Percentiles rank a stretch among this genome's conserved stretches.
Conservation (phyloP, 2,797 vertebrate genomes). For the Arctocebus calabarensis region DNA sequence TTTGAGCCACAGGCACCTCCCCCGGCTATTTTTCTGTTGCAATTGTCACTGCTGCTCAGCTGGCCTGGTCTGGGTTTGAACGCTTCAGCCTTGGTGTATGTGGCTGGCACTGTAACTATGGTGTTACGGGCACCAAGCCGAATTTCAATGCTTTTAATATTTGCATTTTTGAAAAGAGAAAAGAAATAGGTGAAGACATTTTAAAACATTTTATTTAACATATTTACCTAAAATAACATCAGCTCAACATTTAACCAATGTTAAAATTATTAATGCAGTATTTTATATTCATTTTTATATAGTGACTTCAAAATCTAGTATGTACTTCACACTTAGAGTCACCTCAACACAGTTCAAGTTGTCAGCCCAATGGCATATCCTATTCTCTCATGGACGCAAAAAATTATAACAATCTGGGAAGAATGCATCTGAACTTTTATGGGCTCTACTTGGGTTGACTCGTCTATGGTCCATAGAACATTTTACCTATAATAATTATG, state of each 20-base stretch:
- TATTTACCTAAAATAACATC: background rate
- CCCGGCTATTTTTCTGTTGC: too few relatives aligned
- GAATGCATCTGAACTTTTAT: background rate
- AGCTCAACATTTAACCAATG: background rate
- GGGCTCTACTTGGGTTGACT: background rate
- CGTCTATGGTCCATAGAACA: background rate
- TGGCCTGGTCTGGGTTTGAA: too few relatives aligned
- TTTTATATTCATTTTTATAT: background rate
- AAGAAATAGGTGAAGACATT: background rate
- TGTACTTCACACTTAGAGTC: background rate
- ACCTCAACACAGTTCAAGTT: background rate
- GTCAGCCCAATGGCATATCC: background rate
- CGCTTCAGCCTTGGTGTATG: too few relatives aligned
- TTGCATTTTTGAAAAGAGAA: background rate
- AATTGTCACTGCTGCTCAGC: too few relatives aligned
- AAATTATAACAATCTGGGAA: background rate
- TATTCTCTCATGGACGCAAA: background rate
- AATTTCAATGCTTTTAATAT: background rate
- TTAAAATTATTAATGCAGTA: background rate
- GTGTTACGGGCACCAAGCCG: too few relatives aligned
- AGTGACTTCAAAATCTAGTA: background rate
- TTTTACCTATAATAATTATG: background rate
- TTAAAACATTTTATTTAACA: background rate
- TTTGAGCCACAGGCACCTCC: too few relatives aligned
- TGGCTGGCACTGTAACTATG: too few relatives aligned